A percentile compares a stretch with the other conserved stretches of the same genome.
Conservation (phyloP, 2,797 vertebrate genomes). For the Melanogrammus aeglefinus region DNA sequence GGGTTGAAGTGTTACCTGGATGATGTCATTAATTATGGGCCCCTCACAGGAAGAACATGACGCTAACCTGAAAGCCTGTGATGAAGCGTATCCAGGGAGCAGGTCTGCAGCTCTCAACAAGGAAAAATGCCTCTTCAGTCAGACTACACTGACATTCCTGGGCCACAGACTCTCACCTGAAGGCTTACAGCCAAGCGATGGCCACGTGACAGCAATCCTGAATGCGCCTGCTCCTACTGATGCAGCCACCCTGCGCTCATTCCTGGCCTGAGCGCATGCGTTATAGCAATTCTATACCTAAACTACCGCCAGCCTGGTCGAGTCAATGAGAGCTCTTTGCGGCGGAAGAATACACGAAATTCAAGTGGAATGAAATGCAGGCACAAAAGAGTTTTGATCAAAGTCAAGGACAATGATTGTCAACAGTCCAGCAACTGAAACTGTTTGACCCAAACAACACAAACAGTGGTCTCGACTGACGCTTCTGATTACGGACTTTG, state of each 20-base stretch:
- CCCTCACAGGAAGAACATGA: not conserved
- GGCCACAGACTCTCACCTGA: not conserved
- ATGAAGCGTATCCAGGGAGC: not conserved
- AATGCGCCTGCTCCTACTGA: not conserved
- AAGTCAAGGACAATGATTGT: constrained; percentile 11
- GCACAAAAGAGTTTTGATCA: constrained; percentile 1
- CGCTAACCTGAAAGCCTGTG: not conserved
- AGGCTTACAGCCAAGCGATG: not conserved
- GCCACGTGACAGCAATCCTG: not conserved
- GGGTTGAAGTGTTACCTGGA: constrained; percentile 12
- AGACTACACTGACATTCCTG: not conserved
- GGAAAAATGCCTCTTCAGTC: not conserved
- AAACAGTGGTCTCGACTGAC: constrained; percentile 5
- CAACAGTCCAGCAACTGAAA: constrained; percentile 4
- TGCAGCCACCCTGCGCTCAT: not conserved
- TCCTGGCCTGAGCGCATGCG: not conserved
- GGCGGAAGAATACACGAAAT: not conserved
- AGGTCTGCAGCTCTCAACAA: not conserved
- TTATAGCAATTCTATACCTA: constrained; percentile 22
- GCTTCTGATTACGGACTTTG: constrained; percentile 16
- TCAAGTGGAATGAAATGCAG: constrained; percentile 8
- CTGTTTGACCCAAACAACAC: constrained; percentile 12
- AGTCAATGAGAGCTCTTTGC: constrained; percentile 7
- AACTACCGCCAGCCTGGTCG: constrained; percentile 7
- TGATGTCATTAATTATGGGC: not conserved